Evolutionary conservation across 2,888 invertebrate genomes (phyloP), one percentile per base, ranked within the genome.

Genomic region (Sphecodes monilicornis): DNA sequence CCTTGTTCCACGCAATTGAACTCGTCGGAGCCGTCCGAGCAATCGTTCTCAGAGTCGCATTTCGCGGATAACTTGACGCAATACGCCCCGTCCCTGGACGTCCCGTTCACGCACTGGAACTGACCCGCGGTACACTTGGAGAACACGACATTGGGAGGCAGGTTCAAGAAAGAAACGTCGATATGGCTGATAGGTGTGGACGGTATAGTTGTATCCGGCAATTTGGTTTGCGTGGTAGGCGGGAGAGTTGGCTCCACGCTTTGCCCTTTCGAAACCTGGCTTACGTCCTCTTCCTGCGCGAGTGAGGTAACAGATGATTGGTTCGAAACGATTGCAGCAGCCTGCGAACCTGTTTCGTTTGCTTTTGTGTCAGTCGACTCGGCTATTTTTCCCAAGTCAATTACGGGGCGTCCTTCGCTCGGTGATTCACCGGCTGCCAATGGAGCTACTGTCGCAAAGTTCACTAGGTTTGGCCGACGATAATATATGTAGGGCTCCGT

Each of bases 11-110:
- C 93, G 91, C 97, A 97, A 26, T 96, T 95, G 16, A 95, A 85
- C 92, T 97, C 96, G 92, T 97, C 97, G 0, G 96, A 96, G 41
- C 96, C 96, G 91, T 96, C 97, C 0, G 95, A 96, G 89, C 96
- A 97, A 89, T 96, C 96, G 43, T 95, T 95, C 74, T 96, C 95
- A 0, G 96, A 96, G 92, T 96, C 96, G 86, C 96, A 96, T 91
- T 94, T 95, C 0, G 94, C 94, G 90, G 95, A 93, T 68, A 95
- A 92, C 72, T 95, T 93, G 13, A 96, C 95, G 90, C 96, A 96
- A 84, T 96, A 96, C 46, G 95, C 96, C 6, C 96, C 96, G 88
- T 96, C 96, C 85, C 95, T 95, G 0, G 96, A 95, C 0, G 96
- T 96, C 26, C 96, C 96, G 88, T 96, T 96, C 0, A 91, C 86